Percentiles rank a stretch among this genome's conserved stretches.
Evolutionary conservation across 2,113 vertebrate species (phyloP).

Genomic region (Thomomys bottae): DNA sequence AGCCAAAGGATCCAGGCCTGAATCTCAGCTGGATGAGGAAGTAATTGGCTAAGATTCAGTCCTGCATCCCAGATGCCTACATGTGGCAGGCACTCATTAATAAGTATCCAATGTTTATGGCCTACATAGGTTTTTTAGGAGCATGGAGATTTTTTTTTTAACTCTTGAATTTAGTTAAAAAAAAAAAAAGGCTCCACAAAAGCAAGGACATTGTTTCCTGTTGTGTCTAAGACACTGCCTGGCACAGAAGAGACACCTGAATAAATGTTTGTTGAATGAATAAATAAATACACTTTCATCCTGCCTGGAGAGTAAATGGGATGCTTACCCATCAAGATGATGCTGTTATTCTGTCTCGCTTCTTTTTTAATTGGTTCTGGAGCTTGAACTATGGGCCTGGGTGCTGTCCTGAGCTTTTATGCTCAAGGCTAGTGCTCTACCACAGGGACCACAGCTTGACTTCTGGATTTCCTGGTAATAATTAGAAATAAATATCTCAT

Average conservation of each 20-base stretch:
- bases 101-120: not conserved
- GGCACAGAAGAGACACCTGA: not conserved
- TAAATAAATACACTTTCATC: conserved; percentile 6
- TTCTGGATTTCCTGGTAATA: too few relatives aligned
- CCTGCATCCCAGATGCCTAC: not conserved
- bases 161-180: not conserved
- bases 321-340: not conserved
- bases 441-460: too few relatives aligned
- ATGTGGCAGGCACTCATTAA: not conserved
- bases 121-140: not conserved
- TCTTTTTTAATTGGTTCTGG: too few relatives aligned
- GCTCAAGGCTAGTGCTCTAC: too few relatives aligned
- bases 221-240: not conserved
- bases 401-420: too few relatives aligned
- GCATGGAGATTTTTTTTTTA: not conserved
- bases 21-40: not conserved
- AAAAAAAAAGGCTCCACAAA: not conserved
- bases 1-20: not conserved
- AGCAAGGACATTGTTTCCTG: not conserved
- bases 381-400: too few relatives aligned
- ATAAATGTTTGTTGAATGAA: conserved; percentile 40
- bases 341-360: not conserved
- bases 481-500: too few relatives aligned
- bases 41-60: not conserved
- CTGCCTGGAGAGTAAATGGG: not conserved